Conservation (phyloP, 2,888 invertebrate species). For the Neoaliturus tenellus region DNA sequence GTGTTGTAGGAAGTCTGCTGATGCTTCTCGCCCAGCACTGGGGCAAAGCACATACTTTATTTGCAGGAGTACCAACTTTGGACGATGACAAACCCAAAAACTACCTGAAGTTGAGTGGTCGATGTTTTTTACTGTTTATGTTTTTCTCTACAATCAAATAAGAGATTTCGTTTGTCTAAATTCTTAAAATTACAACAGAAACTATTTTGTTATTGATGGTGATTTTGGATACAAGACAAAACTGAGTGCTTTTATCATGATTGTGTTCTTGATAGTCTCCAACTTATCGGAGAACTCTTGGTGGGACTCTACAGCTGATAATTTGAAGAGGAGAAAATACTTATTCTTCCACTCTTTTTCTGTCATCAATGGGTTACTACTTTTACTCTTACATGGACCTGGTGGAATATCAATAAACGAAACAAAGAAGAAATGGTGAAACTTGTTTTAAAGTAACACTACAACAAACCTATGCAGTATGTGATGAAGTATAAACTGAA, state of each 20-base stretch:
- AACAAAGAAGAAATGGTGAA: too few species aligned
- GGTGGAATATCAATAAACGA: too few species aligned
- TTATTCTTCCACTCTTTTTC: too few species aligned
- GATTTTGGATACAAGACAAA: background rate
- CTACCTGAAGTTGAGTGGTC: background rate
- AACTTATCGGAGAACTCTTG: background rate
- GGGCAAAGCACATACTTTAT: background rate
- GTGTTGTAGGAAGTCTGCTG: background rate
- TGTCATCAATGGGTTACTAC: too few species aligned
- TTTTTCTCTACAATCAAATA: background rate
- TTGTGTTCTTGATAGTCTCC: background rate
- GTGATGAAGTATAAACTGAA: too few species aligned
- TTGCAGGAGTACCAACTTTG: background rate
- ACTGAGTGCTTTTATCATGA: background rate
- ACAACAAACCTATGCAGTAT: too few species aligned
- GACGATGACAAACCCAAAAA: background rate
- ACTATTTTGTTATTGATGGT: background rate
- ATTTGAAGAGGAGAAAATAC: background rate
- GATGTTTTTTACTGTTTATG: background rate
- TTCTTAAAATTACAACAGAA: background rate
- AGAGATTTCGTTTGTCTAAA: background rate
- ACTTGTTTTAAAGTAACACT: too few species aligned
- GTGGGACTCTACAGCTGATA: background rate
- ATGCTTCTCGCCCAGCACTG: background rate
- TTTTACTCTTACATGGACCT: too few species aligned